Evolutionary conservation across 1,140 invertebrate species (phyloP).

Genomic region (Steinernema khuongi): DNA sequence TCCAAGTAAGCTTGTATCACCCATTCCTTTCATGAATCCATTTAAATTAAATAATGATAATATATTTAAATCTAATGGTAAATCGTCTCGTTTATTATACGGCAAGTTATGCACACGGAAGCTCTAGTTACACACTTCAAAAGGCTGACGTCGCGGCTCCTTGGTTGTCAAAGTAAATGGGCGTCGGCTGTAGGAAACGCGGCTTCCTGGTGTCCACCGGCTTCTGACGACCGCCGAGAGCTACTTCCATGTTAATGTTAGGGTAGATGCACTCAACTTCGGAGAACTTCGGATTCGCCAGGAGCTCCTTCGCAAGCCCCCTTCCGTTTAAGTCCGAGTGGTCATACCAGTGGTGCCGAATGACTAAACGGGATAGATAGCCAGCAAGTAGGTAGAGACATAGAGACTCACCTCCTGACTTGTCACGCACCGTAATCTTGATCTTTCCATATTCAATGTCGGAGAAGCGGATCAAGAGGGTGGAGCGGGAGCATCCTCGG

Average conservation of each 20-base stretch:
- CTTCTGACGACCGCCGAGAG: constrained; percentile 49
- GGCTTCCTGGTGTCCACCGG: constrained; percentile 37
- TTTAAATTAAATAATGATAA: background rate
- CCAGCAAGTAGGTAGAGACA: background rate
- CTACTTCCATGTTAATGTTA: constrained; percentile 50
- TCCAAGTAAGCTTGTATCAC: constrained; percentile 27
- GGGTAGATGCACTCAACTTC: constrained; percentile 57
- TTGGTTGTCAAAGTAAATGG: constrained; percentile 56
- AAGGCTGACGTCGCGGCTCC: constrained; percentile 34
- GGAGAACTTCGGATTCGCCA: constrained; percentile 53
- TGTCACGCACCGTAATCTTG: constrained; percentile 56
- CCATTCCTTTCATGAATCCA: background rate
- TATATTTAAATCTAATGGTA: background rate
- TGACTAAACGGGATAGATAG: constrained; percentile 39
- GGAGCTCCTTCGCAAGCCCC: constrained; percentile 42
- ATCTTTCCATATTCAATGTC: constrained; percentile 58
- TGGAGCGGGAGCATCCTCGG: constrained; percentile 42
- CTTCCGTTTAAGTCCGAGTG: constrained; percentile 47
- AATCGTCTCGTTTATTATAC: too few relatives aligned
- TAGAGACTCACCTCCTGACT: constrained; percentile 43
- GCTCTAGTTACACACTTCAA: too few relatives aligned
- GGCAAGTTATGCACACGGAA: constrained; percentile 13
- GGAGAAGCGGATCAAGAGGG: constrained; percentile 53
- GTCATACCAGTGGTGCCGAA: constrained; percentile 58
- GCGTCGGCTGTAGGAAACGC: constrained; percentile 50